Evolutionary conservation across 2,797 vertebrate species (phyloP).

Genomic region (Labeo calbasu): DNA sequence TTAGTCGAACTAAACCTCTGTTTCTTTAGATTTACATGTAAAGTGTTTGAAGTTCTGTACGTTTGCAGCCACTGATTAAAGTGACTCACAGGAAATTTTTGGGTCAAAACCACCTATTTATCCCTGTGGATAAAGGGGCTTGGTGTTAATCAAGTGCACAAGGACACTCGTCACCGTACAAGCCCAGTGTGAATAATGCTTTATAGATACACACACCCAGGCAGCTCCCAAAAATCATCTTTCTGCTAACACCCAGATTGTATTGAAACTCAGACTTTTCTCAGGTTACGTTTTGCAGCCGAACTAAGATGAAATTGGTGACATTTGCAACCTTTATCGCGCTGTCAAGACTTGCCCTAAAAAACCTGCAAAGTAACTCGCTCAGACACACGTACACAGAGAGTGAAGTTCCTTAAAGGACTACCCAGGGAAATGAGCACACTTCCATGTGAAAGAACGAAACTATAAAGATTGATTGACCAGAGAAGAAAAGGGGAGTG

Average conservation of each 20-base stretch:
- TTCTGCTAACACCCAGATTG: neutral
- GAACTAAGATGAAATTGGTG: conserved; percentile 3
- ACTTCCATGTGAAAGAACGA: conserved; percentile 51
- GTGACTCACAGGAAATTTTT: neutral
- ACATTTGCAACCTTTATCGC: conserved; percentile 3
- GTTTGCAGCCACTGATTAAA: neutral
- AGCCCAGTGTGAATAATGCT: conserved; percentile 10
- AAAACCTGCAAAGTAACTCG: conserved; percentile 17
- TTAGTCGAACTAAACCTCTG: neutral
- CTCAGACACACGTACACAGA: neutral
- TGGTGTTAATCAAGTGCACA: neutral
- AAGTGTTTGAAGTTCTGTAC: neutral
- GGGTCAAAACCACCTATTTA: neutral
- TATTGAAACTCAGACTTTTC: conserved; percentile 1
- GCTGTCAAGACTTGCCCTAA: conserved; percentile 21
- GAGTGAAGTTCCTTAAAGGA: conserved; percentile 17
- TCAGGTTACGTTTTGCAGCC: neutral
- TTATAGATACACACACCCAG: conserved; percentile 24
- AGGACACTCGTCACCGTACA: neutral
- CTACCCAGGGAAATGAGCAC: conserved; percentile 19
- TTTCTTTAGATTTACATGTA: neutral
- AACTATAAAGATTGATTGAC: conserved; percentile 39
- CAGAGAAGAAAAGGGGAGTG: conserved; percentile 45
- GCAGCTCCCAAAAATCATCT: neutral
- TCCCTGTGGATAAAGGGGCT: conserved; percentile 14